Evolutionary conservation across 2,113 vertebrate species (phyloP), one percentile per base, ranked within the genome.

Genomic region (Nesogale talazaci): DNA sequence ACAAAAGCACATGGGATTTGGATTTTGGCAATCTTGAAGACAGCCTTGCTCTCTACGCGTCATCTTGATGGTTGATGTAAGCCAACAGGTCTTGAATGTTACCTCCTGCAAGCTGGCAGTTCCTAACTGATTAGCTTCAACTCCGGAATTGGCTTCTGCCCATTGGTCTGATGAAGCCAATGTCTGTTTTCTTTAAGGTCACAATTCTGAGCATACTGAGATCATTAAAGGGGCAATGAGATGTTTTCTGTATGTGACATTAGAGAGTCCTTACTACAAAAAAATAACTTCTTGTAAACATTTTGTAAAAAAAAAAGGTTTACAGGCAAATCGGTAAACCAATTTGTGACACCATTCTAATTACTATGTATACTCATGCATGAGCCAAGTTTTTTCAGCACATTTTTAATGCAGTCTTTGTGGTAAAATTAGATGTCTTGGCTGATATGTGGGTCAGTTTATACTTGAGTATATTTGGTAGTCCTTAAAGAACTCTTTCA

Each of bases 61-160:
- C 78, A 76, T 90, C 80, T 63, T 94, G 80, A 95, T 90, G 59
- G 91, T 86, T 94, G 90, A 96, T 88, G 38, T 77, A 94, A 95
- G 56, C 86, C 92, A 90, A 36, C 19, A 56, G 61, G 83, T 80
- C 63, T 72, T 90, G 87, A 46, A 77, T 81, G 93, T 81, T 96
- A 93, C 83, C 92, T 95, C 94, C 94, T 88, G 34, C 80, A 95
- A 92, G 84, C 70, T 96, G 95, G 83, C 83, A 93, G 63, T 90
- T 96, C 92, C 83, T 93, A 93, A 88, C 76, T 88, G 80, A 92
- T 95, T 93, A 92, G 25, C 52, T 86, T 95, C 90, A 94, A 61
- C 52, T 93, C 77, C 69, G 81, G n/a, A 95, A 79, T 36, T 96
- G 96, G 94, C 91, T 88, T 86, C 77, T 65, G 56, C 83, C 42